Base-by-base conservation (phyloP, 2,888 invertebrate species). In the Portevinia maculata region DNA sequence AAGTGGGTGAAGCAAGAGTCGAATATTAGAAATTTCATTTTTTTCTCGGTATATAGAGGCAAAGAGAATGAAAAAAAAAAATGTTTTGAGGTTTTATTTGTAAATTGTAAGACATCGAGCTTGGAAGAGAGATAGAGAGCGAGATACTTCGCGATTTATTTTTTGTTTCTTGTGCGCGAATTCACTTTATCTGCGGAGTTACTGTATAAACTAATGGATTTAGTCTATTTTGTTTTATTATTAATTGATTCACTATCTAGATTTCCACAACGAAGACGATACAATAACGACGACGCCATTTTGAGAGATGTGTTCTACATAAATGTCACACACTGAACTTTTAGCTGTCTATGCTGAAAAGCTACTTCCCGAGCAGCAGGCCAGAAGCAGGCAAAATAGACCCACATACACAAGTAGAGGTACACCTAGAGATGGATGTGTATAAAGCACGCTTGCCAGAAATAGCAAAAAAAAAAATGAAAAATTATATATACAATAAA, bases 271-370 rank as follows among this genome's bases (percentile, higher is more conserved):
- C 52, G 70, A 78, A 67, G 71, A 78, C 78, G 78, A 71, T 70
- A 78, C 70, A 65, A 83, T 78, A 71, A 83, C 78, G 78, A 83
- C 78, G 83, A 83, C 83, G 83, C 83, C 83, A 83, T 83, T 83
- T 83, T 83, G 83, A 83, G 83, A 83, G 83, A 83, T 83, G 83
- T 71, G 78, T 67, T 83, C 83, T 78, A 83, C 83, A 78, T 83
- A 83, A 83, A 83, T 83, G 78, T 83, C 83, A 83, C 83, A 83
- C 67, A 83, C 83, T 67, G 78, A 83, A 83, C 83, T 83, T 83
- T 83, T 83, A 83, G 83, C 83, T 83, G 83, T 78, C 83, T 83
- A 83, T 83, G 83, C 83, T 83, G 71, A 83, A 83, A 83, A 83
- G 83, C 83, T 83, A 78, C 83, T 83, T 83, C 70, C 70, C 65